Conservation (phyloP, 1,140 invertebrate species). For the Drosophila busckii region DNA sequence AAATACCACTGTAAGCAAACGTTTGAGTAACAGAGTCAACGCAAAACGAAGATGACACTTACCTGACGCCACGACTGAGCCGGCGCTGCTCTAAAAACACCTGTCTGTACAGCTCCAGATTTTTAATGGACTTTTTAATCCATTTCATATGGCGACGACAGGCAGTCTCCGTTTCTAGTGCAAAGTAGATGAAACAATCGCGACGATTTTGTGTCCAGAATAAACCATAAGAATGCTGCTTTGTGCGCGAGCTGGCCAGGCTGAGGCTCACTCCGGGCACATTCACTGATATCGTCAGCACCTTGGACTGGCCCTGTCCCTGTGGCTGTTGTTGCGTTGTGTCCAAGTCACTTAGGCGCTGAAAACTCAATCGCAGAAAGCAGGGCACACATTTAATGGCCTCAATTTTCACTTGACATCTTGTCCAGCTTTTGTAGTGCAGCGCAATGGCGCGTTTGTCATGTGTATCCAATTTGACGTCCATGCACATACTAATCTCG, state of each 20-base stretch:
- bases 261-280: conserved; percentile 68
- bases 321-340: conserved; percentile 1
- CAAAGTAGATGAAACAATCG: conserved; percentile 74
- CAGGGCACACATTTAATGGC: conserved; percentile 78
- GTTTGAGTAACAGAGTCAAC: no score
- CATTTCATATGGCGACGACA: conserved; percentile 76
- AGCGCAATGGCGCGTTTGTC: conserved; percentile 67
- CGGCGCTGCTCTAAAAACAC: conserved; percentile 66
- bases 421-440: conserved; percentile 68
- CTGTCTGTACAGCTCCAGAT: conserved; percentile 70
- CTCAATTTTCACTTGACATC: conserved; percentile 74
- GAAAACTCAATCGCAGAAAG: conserved; percentile 66
- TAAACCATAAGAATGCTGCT: conserved; percentile 66
- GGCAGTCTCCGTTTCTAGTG: conserved; percentile 60
- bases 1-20: no score
- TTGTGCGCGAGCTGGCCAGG: conserved; percentile 69
- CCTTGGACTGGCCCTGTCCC: conserved; percentile 15
- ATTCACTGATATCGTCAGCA: conserved; percentile 63
- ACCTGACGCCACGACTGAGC: conserved; percentile 51
- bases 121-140: conserved; percentile 78
- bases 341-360: conserved; percentile 16
- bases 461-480: conserved; percentile 74
- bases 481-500: conserved; percentile 75
- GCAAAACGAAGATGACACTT: neutral
- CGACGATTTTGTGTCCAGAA: conserved; percentile 78